Evolutionary conservation across 2,888 invertebrate genomes (phyloP).

Genomic region (Junonia oenone): DNA sequence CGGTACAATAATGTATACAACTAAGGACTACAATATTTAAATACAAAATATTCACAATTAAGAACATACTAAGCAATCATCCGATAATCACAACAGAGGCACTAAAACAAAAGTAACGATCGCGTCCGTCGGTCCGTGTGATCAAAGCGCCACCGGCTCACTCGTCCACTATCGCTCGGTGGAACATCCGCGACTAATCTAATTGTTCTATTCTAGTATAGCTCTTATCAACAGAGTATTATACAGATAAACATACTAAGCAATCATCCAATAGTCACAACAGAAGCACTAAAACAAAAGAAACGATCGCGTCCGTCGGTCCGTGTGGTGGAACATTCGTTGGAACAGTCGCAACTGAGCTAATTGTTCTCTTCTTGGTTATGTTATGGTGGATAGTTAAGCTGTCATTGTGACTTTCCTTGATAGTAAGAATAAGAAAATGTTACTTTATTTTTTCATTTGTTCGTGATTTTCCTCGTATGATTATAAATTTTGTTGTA

Average conservation of each 20-base stretch:
- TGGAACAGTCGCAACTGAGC: conserved; percentile 12
- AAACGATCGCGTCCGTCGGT: conserved; percentile 25
- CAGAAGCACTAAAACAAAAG: conserved; percentile 9
- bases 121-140: conserved; percentile 31
- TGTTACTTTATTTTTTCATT: too few relatives aligned
- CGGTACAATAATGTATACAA: too few relatives aligned
- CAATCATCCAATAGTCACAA: background rate
- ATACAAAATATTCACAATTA: too few relatives aligned
- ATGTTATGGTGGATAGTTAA: background rate
- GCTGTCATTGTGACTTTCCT: too few relatives aligned
- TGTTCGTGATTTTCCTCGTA: too few relatives aligned
- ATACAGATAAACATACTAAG: background rate
- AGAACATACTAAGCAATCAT: background rate
- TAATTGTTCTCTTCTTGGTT: conserved; percentile 10
- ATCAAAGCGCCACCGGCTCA: conserved; percentile 45
- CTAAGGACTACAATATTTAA: too few relatives aligned
- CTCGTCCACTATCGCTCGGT: conserved; percentile 28
- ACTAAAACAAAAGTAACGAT: conserved; percentile 16
- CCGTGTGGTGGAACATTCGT: conserved; percentile 43
- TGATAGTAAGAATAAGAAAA: too few relatives aligned
- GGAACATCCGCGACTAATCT: conserved; percentile 16
- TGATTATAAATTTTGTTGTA: too few relatives aligned
- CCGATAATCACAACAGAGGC: background rate
- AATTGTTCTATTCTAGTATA: conserved; percentile 2
- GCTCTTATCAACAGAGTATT: too few relatives aligned